phyloP scores from a whole-genome alignment of 2,888 invertebrate genomes.

The Chirona hameri region DNA sequence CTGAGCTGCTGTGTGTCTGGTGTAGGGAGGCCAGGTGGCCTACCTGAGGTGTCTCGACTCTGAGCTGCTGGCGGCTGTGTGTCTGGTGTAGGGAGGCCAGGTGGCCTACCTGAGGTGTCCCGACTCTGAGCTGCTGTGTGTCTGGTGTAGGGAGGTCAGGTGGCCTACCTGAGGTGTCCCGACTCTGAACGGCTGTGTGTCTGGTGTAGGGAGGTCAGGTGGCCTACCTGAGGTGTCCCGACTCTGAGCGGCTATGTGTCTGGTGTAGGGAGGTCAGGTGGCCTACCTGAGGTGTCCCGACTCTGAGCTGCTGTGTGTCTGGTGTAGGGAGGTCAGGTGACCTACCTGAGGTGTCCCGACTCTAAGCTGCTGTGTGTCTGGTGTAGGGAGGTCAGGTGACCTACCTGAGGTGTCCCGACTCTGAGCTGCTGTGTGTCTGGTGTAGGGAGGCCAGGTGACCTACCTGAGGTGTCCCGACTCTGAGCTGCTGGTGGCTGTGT shows the following conservation, averaged over 20 bases:
- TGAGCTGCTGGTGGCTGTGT: too few species aligned
- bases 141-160: too few species aligned
- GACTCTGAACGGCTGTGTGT: conserved; percentile 28
- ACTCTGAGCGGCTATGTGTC: neutral
- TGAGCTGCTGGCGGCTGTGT: conserved; percentile 26
- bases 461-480: neutral
- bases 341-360: neutral
- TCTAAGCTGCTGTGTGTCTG: too few species aligned
- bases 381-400: neutral
- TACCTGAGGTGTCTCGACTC: conserved; percentile 13
- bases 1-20: too few species aligned
- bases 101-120: neutral
- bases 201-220: too few species aligned
- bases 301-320: conserved; percentile 29
- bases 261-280: neutral
- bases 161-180: neutral
- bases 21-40: neutral
- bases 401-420: conserved; percentile 22
- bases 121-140: neutral
- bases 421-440: conserved; percentile 30
- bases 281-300: conserved; percentile 4
- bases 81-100: neutral
- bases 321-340: too few species aligned
- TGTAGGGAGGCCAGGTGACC: too few species aligned
- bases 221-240: neutral